Evolutionary conservation across 2,113 vertebrate species (phyloP).

Genomic region (Etheostoma spectabile): DNA sequence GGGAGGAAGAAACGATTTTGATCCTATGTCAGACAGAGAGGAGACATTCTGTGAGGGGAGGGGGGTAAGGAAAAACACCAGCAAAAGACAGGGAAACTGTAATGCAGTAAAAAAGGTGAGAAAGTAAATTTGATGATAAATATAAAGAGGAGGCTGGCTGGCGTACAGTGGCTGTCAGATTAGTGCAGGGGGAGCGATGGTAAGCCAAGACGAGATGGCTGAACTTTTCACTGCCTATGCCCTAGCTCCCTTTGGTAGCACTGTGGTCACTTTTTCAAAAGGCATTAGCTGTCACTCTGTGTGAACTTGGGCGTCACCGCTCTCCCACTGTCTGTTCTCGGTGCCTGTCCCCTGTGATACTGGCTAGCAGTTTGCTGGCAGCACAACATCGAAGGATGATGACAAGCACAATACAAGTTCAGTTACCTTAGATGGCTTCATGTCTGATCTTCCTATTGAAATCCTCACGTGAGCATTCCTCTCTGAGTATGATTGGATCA

Average conservation of each 20-base stretch:
- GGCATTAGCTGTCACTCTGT: slow-evolving; percentile 57
- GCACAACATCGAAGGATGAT: slow-evolving; percentile 46
- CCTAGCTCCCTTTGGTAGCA: slow-evolving; percentile 52
- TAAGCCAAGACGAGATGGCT: slow-evolving; percentile 50
- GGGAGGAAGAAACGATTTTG: not conserved
- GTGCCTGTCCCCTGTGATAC: slow-evolving; percentile 53
- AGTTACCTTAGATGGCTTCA: slow-evolving; percentile 40
- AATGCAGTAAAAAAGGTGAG: not conserved
- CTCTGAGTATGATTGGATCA: not conserved
- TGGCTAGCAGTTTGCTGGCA: slow-evolving; percentile 49
- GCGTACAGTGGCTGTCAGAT: slow-evolving; percentile 66
- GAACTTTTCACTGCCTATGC: slow-evolving; percentile 63
- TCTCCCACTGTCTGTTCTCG: slow-evolving; percentile 47
- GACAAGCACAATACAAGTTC: slow-evolving; percentile 8
- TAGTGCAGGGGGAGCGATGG: slow-evolving; percentile 51
- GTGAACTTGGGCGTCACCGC: slow-evolving; percentile 47
- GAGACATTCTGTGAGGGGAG: not conserved
- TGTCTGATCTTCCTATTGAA: slow-evolving; percentile 26
- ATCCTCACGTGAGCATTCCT: slow-evolving; percentile 24
- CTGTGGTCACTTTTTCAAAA: slow-evolving; percentile 59
- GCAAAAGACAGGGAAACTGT: not conserved
- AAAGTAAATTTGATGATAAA: slow-evolving; percentile 31
- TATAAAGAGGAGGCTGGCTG: slow-evolving; percentile 28
- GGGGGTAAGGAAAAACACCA: not conserved
- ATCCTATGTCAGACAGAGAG: slow-evolving; percentile 26